These are phyloP conservation scores for Mugil cephalus DNA, from an alignment of 2,113 vertebrate species.

Conservation along the genomic window DNA sequence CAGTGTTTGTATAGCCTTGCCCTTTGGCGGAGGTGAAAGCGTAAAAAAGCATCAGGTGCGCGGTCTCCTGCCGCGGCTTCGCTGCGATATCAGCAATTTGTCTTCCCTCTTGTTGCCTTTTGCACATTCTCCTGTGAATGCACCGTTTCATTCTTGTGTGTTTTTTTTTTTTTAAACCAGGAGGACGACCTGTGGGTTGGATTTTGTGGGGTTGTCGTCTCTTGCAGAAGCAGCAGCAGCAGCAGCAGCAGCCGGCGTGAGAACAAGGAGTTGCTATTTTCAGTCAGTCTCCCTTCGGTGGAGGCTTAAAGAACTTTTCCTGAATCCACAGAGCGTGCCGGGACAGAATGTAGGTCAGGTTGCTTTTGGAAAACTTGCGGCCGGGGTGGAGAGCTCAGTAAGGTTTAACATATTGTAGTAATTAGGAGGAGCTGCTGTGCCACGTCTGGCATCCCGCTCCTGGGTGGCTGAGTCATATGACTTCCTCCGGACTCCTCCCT, in stretches of 20 bases:
- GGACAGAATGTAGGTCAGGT: conserved; percentile 76
- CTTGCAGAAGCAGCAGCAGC: conserved; percentile 18
- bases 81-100: no score
- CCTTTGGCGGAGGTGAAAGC: background rate
- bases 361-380: conserved; percentile 50
- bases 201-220: background rate
- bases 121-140: background rate
- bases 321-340: conserved; percentile 50
- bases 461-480: conserved; percentile 60
- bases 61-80: accelerated
- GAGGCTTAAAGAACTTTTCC: conserved; percentile 48
- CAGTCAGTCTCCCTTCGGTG: conserved; percentile 28
- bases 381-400: conserved; percentile 48
- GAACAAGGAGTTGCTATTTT: conserved; percentile 53
- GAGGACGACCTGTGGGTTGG: background rate
- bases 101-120: background rate
- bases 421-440: conserved; percentile 56
- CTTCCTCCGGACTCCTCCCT: conserved; percentile 39
- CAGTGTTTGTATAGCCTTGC: conserved; percentile 39
- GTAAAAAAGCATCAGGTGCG: background rate
- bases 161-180: no score
- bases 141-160: background rate
- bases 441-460: conserved; percentile 44
- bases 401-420: conserved; percentile 69
- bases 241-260: conserved; percentile 24